These are phyloP conservation scores for Marmota flaviventris DNA, from an alignment of 2,113 vertebrate species.

Conservation along the genomic window DNA sequence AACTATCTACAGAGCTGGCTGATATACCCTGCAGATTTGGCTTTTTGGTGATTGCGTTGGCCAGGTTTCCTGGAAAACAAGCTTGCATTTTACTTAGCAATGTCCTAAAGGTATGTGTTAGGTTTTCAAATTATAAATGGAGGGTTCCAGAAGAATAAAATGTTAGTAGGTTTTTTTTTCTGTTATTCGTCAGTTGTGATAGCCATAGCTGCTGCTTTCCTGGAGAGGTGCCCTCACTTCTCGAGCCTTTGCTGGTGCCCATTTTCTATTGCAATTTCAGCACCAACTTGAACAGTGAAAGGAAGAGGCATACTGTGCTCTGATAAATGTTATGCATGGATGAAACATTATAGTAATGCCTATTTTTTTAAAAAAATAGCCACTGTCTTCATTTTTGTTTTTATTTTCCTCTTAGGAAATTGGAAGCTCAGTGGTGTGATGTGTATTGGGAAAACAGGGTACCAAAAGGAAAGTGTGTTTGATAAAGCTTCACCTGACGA, in stretches of 20 bases:
- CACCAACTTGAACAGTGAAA: not conserved
- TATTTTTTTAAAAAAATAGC: not conserved
- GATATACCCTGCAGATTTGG: not conserved
- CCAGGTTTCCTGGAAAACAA: constrained; percentile 19
- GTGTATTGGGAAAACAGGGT: not conserved
- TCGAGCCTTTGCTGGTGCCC: not conserved
- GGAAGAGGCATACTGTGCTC: not conserved
- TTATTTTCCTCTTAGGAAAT: not conserved
- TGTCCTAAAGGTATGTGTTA: not conserved
- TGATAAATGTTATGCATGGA: not conserved
- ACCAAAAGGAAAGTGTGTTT: not conserved
- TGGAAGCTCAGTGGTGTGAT: not conserved
- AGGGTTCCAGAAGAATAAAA: not conserved
- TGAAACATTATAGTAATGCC: not conserved
- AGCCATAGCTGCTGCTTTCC: not conserved
- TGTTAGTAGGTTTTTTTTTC: not conserved
- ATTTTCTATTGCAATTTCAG: not conserved
- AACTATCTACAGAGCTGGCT: not conserved
- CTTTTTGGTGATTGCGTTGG: not conserved
- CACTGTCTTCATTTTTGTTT: not conserved
- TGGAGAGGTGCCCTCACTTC: not conserved
- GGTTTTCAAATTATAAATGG: not conserved
- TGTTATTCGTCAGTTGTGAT: not conserved
- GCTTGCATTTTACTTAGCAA: constrained; percentile 27
- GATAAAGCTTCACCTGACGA: not conserved